Evolutionary conservation across 2,797 vertebrate species (phyloP).

Genomic region (Hybognathus amarus): DNA sequence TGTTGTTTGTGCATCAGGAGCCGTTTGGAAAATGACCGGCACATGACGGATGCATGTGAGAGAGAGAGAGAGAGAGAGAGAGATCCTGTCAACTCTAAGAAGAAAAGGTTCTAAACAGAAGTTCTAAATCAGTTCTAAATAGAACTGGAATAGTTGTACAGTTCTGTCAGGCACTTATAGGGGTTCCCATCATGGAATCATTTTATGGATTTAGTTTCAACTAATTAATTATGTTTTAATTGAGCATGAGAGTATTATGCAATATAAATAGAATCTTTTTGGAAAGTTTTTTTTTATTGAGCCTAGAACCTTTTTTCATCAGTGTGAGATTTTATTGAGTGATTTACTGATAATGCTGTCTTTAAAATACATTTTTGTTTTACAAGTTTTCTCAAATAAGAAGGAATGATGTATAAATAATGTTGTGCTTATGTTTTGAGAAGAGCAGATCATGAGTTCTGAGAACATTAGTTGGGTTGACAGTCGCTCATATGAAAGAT

Average conservation of each 20-base stretch:
- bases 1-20: conserved; percentile 37
- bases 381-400: background rate
- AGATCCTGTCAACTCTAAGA: background rate
- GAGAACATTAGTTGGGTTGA: background rate
- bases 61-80: too few relatives aligned
- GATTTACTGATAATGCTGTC: background rate
- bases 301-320: background rate
- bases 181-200: too few relatives aligned
- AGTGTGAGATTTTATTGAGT: background rate
- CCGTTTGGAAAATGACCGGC: conserved; percentile 19
- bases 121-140: too few relatives aligned
- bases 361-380: background rate
- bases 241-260: background rate
- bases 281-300: background rate
- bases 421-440: background rate
- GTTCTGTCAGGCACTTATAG: too few relatives aligned
- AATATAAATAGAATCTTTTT: background rate
- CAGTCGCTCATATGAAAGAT: background rate
- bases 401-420: too few relatives aligned
- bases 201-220: background rate
- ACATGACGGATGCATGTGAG: background rate
- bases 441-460: background rate
- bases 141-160: too few relatives aligned
- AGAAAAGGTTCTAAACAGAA: too few relatives aligned
- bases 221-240: background rate